phyloP scores from a whole-genome alignment of 30 jellyfish, hydroid and myxozoan genomes.

The Calvadosia cruxmelitensis region DNA sequence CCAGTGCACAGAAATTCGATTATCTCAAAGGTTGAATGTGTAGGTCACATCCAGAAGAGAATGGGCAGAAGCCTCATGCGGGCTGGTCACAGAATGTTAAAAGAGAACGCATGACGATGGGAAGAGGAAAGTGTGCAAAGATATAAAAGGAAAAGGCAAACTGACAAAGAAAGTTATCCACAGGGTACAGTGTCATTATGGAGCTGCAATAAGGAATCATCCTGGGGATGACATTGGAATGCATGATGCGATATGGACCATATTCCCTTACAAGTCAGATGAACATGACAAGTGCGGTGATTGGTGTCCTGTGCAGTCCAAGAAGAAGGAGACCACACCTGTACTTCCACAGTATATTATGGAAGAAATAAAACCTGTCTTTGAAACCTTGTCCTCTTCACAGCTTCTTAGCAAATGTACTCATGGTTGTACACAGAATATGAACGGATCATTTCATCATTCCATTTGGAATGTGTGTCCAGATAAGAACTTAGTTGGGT shows the following conservation, averaged over 20 bases:
- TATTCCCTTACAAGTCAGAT: not conserved
- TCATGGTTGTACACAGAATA: not conserved
- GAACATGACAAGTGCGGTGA: not conserved
- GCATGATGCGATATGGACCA: not conserved
- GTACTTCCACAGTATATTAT: not conserved
- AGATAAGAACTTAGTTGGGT: not conserved
- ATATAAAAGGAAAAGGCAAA: not conserved
- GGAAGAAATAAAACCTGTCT: not conserved
- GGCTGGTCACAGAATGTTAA: not conserved
- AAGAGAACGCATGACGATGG: not conserved
- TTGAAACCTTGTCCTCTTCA: not conserved
- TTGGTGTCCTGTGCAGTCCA: not conserved
- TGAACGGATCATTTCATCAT: slow-evolving; percentile 2
- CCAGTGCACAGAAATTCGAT: not conserved
- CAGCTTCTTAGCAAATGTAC: not conserved
- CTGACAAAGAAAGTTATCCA: not conserved
- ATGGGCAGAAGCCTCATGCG: not conserved
- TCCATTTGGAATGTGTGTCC: not conserved
- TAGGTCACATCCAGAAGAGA: not conserved
- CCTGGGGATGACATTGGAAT: not conserved
- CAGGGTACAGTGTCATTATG: not conserved
- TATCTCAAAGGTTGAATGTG: not conserved
- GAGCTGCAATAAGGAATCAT: slow-evolving; percentile 1
- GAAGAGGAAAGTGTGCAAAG: slow-evolving; percentile 2
- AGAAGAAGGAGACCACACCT: not conserved